These are phyloP conservation scores for Parotocinclus haroldoi DNA, from an alignment of 2,797 vertebrate species.

Conservation along the genomic window DNA sequence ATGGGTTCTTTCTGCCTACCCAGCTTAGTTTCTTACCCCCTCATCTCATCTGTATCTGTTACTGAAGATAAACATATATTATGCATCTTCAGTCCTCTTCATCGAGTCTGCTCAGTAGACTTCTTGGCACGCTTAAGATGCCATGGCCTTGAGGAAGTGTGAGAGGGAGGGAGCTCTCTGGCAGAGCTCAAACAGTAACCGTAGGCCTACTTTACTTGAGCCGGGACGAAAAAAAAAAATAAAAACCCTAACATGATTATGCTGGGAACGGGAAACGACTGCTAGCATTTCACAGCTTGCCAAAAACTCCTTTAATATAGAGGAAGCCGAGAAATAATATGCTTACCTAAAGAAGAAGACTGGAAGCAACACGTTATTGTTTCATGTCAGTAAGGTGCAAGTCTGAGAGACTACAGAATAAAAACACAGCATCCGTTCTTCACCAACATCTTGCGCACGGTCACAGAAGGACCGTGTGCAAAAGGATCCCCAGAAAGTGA, in stretches of 20 bases:
- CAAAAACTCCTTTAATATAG: conserved; percentile 2
- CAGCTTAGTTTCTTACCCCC: conserved; percentile 1
- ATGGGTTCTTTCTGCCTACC: conserved; percentile 12
- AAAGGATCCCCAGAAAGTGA: too few species aligned
- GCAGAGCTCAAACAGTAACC: conserved; percentile 20
- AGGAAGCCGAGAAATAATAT: conserved; percentile 2
- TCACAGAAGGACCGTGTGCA: too few species aligned
- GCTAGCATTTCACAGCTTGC: neutral
- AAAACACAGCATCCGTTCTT: too few species aligned
- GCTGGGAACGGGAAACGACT: conserved; percentile 11
- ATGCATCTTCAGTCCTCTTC: conserved; percentile 3
- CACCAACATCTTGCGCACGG: too few species aligned
- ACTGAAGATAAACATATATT: neutral
- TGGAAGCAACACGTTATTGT: too few species aligned
- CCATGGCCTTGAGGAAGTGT: conserved; percentile 3
- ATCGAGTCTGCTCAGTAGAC: neutral
- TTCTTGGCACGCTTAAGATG: conserved; percentile 18
- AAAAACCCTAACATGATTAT: conserved; percentile 10
- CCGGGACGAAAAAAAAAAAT: neutral
- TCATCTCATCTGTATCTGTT: neutral
- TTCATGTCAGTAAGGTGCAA: too few species aligned
- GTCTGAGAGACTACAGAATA: too few species aligned
- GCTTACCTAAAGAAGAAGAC: neutral
- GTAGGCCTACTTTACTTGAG: conserved; percentile 13
- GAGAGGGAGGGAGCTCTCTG: conserved; percentile 22